These are phyloP conservation scores for Nasonovia ribisnigri DNA, from an alignment of 2,888 invertebrate species.

Conservation along the genomic window DNA sequence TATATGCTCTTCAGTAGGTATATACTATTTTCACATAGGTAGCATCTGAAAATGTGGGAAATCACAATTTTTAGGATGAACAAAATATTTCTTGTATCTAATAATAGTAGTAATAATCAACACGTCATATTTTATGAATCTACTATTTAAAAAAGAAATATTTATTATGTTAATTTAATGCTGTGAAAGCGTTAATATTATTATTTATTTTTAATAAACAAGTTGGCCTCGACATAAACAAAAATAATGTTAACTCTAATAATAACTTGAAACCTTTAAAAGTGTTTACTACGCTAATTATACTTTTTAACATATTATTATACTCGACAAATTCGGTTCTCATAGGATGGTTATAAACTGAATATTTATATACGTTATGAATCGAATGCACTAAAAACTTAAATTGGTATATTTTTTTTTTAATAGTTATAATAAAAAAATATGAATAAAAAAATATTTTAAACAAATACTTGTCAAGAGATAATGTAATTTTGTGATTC, in stretches of 20 bases:
- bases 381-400: background rate
- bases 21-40: background rate
- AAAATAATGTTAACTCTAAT: conserved; percentile 29
- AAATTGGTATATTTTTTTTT: background rate
- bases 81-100: background rate
- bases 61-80: background rate
- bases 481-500: background rate
- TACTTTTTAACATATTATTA: background rate
- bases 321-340: background rate
- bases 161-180: background rate
- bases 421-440: background rate
- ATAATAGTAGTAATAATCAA: background rate
- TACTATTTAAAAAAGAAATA: background rate
- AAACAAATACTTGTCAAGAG: background rate
- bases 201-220: background rate
- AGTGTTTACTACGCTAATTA: background rate
- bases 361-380: background rate
- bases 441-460: background rate
- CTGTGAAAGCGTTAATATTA: background rate
- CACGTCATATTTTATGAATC: background rate
- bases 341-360: background rate
- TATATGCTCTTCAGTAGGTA: background rate
- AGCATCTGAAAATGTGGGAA: background rate
- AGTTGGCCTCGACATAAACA: conserved; percentile 18
- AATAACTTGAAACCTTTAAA: conserved; percentile 18